Base-by-base conservation (phyloP, 2,113 vertebrate genomes). In the Phoxinus phoxinus region DNA sequence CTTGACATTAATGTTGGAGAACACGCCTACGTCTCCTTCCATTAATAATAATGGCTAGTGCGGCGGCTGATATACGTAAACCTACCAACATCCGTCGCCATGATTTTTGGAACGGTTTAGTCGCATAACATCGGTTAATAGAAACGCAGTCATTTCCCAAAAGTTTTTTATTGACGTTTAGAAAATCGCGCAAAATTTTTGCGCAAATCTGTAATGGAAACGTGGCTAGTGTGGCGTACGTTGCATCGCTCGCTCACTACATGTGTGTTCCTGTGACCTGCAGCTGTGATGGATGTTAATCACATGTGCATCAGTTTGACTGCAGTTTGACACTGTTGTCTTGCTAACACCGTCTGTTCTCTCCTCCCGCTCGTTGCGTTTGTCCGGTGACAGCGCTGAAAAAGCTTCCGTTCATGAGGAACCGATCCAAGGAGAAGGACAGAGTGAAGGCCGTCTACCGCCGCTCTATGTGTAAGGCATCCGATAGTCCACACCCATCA, bases 391-490 rank as follows among this genome's bases (percentile, higher is more conserved):
- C 96, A 96, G 97, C 98, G 93, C 95, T 99, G 95, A 99, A 99
- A 97, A 97, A 96, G 96, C 96, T 99, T 95, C 97, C 98, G 95
- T 99, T 99, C 97, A 98, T 99, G 97, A 97, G 98, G 98, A 99
- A 98, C 97, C 97, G 96, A 97, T 97, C 97, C 95, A 99, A 99
- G 97, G 98, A 99, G 94, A 99, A 99, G 96, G 98, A 99, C 97
- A 96, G 97, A 96, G 96, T 93, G 96, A 99, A 99, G 96, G 97
- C 97, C 94, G 96, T 97, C 96, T 99, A 99, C 95, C 97, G 98
- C 91, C 97, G 98, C 95, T 99, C 98, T 93, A 99, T 99, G 98
- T 99, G 98, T 99, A 99, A 99, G 98, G 97, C 92, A 86, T 94
- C 92, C 93, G 35, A 41, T 41, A 9, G 35, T 71, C 67, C 10